Evolutionary conservation across 1,140 invertebrate species (phyloP).

Genomic region (Ridgeia piscesae): DNA sequence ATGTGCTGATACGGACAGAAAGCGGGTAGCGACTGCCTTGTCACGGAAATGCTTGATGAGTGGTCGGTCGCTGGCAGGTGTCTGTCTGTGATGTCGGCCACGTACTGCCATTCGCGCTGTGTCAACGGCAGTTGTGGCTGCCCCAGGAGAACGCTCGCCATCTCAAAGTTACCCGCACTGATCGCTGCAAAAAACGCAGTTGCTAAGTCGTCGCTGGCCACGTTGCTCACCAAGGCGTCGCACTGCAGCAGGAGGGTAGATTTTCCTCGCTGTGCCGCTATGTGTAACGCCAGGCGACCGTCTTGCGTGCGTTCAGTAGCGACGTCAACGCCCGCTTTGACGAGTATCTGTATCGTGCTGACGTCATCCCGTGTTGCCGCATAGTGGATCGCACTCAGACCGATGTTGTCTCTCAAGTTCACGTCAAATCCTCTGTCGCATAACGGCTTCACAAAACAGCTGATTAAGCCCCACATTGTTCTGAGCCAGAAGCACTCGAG

Average conservation of each 20-base stretch:
- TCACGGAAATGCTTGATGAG: not conserved
- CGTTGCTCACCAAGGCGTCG: not conserved
- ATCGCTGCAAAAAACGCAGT: not conserved
- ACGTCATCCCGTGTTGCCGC: not conserved
- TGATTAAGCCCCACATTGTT: not conserved
- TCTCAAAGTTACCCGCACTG: not conserved
- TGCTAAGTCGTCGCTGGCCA: not conserved
- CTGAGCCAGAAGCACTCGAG: not conserved
- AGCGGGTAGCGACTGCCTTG: not conserved
- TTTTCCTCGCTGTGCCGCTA: not conserved
- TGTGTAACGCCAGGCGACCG: not conserved
- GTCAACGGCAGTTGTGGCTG: not conserved
- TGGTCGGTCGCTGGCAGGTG: not conserved
- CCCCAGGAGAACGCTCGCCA: not conserved
- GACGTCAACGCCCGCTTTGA: not conserved
- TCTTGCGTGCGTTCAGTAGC: not conserved
- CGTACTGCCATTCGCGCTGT: not conserved
- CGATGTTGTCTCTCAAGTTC: not conserved
- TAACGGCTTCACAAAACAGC: not conserved
- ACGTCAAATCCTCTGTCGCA: not conserved
- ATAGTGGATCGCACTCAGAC: not conserved
- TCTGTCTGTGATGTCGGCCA: not conserved
- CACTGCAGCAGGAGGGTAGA: not conserved
- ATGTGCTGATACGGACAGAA: not conserved
- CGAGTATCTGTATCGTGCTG: not conserved